Conservation (phyloP, 30 jellyfish, hydroid and myxozoan species). For the Pelagia noctiluca region DNA sequence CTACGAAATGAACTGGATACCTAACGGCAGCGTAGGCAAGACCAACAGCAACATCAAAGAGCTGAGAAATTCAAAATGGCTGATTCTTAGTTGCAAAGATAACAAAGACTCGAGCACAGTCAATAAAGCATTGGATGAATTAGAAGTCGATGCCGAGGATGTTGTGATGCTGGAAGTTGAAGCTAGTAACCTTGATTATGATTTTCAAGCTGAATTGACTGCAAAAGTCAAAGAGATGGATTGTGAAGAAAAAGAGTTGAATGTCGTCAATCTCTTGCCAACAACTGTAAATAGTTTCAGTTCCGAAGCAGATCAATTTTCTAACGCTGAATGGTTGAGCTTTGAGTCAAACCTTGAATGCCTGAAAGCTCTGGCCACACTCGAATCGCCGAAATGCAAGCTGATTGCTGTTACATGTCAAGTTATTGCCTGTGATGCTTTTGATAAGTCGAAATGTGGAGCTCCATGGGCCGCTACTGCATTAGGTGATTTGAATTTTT, state of each 20-base stretch:
- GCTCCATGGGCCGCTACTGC: constrained; percentile 78
- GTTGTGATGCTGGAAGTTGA: constrained; percentile 8
- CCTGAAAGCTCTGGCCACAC: constrained; percentile 36
- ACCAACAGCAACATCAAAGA: neutral
- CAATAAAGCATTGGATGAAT: constrained; percentile 11
- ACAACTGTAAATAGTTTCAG: constrained; percentile 9
- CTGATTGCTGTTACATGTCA: constrained; percentile 32
- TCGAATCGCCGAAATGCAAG: constrained; percentile 19
- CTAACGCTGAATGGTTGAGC: constrained; percentile 64
- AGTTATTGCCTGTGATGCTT: constrained; percentile 22
- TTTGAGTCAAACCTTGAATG: constrained; percentile 64
- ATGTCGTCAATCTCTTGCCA: constrained; percentile 63
- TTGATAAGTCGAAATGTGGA: neutral
- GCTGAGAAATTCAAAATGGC: constrained; percentile 20
- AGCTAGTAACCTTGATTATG: constrained; percentile 22
- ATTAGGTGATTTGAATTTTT: too few relatives aligned
- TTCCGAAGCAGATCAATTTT: constrained; percentile 3
- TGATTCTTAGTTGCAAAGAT: constrained; percentile 43
- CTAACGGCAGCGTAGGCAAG: neutral
- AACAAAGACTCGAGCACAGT: neutral
- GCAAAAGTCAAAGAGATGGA: neutral
- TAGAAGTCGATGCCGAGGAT: neutral
- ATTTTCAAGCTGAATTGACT: constrained; percentile 5
- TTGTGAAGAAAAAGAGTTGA: neutral
- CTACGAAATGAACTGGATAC: constrained; percentile 66